Evolutionary conservation across 2,113 vertebrate genomes (phyloP), one percentile per base, ranked within the genome.

Genomic region (Macrotus californicus): DNA sequence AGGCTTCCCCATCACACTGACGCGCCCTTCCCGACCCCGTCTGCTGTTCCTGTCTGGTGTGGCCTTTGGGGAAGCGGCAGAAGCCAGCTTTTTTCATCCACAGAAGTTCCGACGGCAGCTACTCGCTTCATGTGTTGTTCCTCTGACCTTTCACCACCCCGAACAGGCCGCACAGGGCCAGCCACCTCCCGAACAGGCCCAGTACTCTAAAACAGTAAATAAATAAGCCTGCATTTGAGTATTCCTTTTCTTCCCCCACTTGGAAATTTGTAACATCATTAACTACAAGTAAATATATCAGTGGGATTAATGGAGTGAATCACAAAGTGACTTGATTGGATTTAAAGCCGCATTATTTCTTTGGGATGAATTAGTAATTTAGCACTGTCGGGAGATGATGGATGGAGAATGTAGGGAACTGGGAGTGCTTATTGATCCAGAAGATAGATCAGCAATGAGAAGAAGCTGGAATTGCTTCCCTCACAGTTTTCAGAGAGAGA

Each of bases 251-350:
- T 3, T 6, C 4, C 21, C 36, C 85, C 31, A 16, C 91, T 93
- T 48, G 66, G 72, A 93, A 87, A 92, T 95, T 13, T 75, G 76
- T 94, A 87, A 95, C 92, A 94, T 94, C 90, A 69, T 95, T 95
- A 96, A 77, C 80, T 81, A 79, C 80, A 54, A 95, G 94, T 94
- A 96, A 96, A 95, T 87, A 86, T 89, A 59, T 91, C 96, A 36
- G 56, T 67, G 16, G 81, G 70, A 46, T 95, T 75, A 96, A 88
- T 86, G 95, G 48, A 93, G 77, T 91, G 94, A 95, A 67, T 67
- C 67, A 0, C n/a, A 91, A 52, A 1, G 43, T 0, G 48, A 89
- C 52, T 79, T 81, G 96, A 94, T 48, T 87, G 95, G 79, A 93
- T 72, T 86, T 94, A 94, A 87, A 96, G 41, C 91, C 79, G 83